A percentile compares a stretch with the other conserved stretches of the same genome.
These are phyloP conservation scores for Sphenodon punctatus DNA, from an alignment of 2,797 vertebrate genomes.

Conservation along the genomic window DNA sequence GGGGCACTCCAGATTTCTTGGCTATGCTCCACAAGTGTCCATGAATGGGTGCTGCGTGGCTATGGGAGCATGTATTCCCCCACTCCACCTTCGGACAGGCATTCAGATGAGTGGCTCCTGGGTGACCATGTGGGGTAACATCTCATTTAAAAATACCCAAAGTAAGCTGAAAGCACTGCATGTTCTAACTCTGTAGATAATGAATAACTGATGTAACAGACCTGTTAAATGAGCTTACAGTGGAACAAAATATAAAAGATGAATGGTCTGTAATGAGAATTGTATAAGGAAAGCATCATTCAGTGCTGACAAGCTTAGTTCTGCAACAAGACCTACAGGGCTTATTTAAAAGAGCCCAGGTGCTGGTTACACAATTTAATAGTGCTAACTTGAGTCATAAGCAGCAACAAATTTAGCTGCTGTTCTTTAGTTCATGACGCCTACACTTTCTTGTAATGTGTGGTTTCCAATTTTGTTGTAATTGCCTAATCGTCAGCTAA, in stretches of 20 bases:
- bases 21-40: too few species aligned
- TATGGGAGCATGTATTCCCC: too few species aligned
- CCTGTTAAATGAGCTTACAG: neutral
- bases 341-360: conserved; percentile 1
- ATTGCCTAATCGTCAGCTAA: neutral
- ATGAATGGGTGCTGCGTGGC: too few species aligned
- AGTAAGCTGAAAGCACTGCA: neutral
- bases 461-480: neutral
- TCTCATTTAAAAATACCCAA: too few species aligned
- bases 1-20: too few species aligned
- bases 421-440: neutral
- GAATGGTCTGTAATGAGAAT: conserved; percentile 4
- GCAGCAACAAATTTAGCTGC: neutral
- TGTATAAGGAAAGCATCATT: neutral
- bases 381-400: neutral
- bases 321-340: neutral
- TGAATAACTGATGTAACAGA: neutral
- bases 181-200: conserved; percentile 29
- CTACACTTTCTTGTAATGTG: neutral
- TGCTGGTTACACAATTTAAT: conserved; percentile 19
- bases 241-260: neutral
- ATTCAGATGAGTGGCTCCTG: too few species aligned
- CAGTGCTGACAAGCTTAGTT: neutral
- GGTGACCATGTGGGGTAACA: too few species aligned
- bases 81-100: too few species aligned